A percentile compares a stretch with the other conserved stretches of the same genome.
phyloP scores from a whole-genome alignment of 2,113 vertebrate species.

The Heterotis niloticus region DNA sequence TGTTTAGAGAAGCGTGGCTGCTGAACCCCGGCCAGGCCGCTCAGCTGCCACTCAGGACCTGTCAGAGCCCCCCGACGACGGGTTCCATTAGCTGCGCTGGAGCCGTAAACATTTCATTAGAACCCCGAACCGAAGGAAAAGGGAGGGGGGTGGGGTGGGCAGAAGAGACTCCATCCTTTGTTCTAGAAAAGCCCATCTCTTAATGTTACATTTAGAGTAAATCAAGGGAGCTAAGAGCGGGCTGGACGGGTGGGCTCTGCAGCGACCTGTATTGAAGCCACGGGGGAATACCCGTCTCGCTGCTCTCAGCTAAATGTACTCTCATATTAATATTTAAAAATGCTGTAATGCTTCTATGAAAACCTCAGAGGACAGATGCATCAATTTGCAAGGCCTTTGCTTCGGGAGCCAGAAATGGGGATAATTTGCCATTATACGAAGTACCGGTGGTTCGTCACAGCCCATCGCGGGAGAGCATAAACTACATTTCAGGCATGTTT shows the following conservation, averaged over 20 bases:
- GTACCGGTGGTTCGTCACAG: conserved; percentile 74
- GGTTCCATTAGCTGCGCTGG: conserved; percentile 19
- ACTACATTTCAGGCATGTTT: conserved; percentile 78
- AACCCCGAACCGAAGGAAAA: conserved; percentile 4
- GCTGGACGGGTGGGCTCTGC: conserved; percentile 77
- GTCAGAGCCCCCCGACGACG: conserved; percentile 26
- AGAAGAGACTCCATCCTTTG: conserved; percentile 18
- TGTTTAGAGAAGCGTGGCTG: conserved; percentile 60
- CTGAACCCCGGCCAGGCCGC: conserved; percentile 48
- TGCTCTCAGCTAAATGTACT: conserved; percentile 98
- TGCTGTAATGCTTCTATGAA: conserved; percentile 94
- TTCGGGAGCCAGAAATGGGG: conserved; percentile 87
- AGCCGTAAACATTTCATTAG: conserved; percentile 32
- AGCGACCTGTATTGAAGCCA: conserved; percentile 85
- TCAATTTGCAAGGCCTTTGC: conserved; percentile 92
- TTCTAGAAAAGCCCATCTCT: conserved; percentile 63
- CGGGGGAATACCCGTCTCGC: conserved; percentile 86
- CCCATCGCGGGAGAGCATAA: conserved; percentile 66
- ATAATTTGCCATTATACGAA: conserved; percentile 90
- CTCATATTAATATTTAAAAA: conserved; percentile 99
- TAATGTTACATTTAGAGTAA: conserved; percentile 97
- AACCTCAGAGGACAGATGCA: conserved; percentile 91
- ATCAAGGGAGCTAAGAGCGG: conserved; percentile 80
- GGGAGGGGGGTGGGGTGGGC: background rate
- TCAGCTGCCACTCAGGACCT: conserved; percentile 63